Conservation (phyloP, 2,113 vertebrate genomes). For the Arizona elegans region DNA sequence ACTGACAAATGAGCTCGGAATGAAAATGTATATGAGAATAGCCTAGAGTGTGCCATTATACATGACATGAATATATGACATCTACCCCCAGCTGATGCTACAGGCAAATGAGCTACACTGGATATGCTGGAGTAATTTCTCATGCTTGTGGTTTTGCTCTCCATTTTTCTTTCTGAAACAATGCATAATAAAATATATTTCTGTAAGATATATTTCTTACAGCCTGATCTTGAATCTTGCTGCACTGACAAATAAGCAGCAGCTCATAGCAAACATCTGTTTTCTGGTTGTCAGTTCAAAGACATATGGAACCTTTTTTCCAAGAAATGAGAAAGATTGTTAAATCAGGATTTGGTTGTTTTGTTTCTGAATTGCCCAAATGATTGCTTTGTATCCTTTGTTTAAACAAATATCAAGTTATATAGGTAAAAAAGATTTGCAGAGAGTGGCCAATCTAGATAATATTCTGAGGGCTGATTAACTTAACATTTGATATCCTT, state of each 20-base stretch:
- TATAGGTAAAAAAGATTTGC: not conserved
- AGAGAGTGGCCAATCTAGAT: not conserved
- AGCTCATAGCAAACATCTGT: not conserved
- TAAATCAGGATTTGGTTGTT: not conserved
- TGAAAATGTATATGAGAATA: constrained; percentile 67
- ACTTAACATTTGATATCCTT: not conserved
- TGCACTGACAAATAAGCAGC: not conserved
- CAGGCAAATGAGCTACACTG: constrained; percentile 66
- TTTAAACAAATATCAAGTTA: not conserved
- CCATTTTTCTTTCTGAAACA: constrained; percentile 45
- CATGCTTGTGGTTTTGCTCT: constrained; percentile 25
- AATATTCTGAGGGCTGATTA: not conserved
- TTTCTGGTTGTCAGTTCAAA: not conserved
- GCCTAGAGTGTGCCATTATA: constrained; percentile 73
- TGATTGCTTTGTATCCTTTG: not conserved
- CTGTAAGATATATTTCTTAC: constrained; percentile 1
- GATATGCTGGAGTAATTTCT: constrained; percentile 59
- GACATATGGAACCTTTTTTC: not conserved
- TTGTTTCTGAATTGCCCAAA: not conserved
- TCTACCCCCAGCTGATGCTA: constrained; percentile 66
- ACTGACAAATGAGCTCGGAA: constrained; percentile 71
- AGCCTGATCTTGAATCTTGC: constrained; percentile 24
- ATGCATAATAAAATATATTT: constrained; percentile 14
- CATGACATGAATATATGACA: constrained; percentile 76
- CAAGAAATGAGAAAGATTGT: not conserved